Percentiles rank a stretch among this genome's conserved stretches.
These are phyloP conservation scores for Drosophila glabriapex DNA, from an alignment of 2,888 invertebrate species.

Conservation along the genomic window DNA sequence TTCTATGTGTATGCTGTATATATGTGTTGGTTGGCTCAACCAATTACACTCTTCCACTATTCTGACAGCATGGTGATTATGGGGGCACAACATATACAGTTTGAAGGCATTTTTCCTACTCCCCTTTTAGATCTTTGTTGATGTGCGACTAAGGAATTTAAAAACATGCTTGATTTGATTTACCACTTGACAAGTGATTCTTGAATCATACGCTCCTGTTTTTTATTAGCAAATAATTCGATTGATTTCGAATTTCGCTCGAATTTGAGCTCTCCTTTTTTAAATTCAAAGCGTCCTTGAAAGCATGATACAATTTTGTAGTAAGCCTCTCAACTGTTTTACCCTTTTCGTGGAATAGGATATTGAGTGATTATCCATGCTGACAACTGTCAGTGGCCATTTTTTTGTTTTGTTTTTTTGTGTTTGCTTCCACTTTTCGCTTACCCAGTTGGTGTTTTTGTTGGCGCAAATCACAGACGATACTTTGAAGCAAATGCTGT, in stretches of 20 bases:
- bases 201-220: constrained; percentile 10
- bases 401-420: background rate
- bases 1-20: constrained; percentile 15
- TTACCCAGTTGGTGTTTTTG: constrained; percentile 21
- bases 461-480: constrained; percentile 55
- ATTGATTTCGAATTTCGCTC: constrained; percentile 22
- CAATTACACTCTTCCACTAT: constrained; percentile 37
- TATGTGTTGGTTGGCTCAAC: constrained; percentile 15
- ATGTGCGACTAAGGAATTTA: constrained; percentile 27
- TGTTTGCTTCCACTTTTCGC: constrained; percentile 5
- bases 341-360: constrained; percentile 11
- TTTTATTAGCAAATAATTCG: constrained; percentile 24
- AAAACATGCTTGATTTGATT: constrained; percentile 43
- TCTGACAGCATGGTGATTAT: constrained; percentile 42
- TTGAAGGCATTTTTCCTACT: background rate
- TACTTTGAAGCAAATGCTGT: constrained; percentile 52
- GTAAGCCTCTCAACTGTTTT: constrained; percentile 11
- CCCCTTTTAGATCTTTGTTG: constrained; percentile 1
- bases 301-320: constrained; percentile 15
- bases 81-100: constrained; percentile 16
- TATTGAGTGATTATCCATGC: constrained; percentile 33
- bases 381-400: constrained; percentile 23
- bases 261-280: constrained; percentile 11
- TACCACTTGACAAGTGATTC: constrained; percentile 22
- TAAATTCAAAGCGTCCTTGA: constrained; percentile 13